These are phyloP conservation scores for Mormyrus proboscirostris DNA, from an alignment of 2,797 vertebrate genomes.

Conservation along the genomic window DNA sequence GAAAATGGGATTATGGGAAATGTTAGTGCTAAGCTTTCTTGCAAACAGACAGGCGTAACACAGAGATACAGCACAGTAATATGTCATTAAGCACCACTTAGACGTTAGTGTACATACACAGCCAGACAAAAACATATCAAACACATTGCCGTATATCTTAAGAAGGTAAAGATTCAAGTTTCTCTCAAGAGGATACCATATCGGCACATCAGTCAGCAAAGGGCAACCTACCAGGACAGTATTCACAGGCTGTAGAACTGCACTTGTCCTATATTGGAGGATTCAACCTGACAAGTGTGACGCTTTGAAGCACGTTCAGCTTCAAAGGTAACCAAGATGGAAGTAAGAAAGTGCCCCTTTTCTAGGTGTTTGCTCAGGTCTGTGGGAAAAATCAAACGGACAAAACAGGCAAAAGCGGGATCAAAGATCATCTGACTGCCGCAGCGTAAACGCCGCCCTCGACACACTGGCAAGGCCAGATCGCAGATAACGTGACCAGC, in stretches of 20 bases:
- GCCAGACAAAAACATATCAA: constrained; percentile 38
- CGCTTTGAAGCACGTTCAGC: constrained; percentile 40
- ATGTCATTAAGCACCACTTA: constrained; percentile 34
- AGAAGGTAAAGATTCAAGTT: constrained; percentile 15
- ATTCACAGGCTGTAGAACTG: not conserved
- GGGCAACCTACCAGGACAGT: constrained; percentile 32
- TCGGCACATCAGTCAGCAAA: constrained; percentile 56
- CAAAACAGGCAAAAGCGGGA: constrained; percentile 19
- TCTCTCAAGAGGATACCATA: constrained; percentile 20
- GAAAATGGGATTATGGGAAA: not conserved
- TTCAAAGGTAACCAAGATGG: constrained; percentile 40
- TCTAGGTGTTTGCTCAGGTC: constrained; percentile 36
- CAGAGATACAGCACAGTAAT: not conserved
- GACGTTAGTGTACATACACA: constrained; percentile 38
- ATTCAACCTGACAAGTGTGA: constrained; percentile 40
- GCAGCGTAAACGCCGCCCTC: constrained; percentile 24
- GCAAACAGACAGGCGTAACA: not conserved
- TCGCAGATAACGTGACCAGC: constrained; percentile 23
- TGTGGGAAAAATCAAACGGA: constrained; percentile 15
- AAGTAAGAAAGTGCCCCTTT: constrained; percentile 29
- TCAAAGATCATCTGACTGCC: constrained; percentile 22
- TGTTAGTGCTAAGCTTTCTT: not conserved
- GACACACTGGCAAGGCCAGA: not conserved
- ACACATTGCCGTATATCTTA: constrained; percentile 34
- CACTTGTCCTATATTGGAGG: constrained; percentile 17